These are phyloP conservation scores for Venturia canescens DNA, from an alignment of 1,140 invertebrate species.

Conservation along the genomic window DNA sequence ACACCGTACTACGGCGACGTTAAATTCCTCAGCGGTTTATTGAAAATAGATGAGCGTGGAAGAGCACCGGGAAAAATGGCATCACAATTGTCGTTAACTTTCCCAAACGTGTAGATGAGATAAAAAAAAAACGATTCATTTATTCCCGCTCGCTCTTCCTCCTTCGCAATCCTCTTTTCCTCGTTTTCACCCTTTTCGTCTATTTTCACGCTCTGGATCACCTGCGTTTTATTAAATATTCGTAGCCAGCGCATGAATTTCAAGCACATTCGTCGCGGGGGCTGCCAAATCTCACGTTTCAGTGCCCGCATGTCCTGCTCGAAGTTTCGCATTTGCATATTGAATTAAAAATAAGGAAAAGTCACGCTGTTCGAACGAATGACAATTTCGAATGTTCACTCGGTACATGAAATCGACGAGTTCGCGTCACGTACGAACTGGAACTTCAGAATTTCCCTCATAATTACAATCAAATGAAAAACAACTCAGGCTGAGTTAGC, in stretches of 20 bases:
- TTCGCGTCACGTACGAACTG: too few species aligned
- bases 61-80: background rate
- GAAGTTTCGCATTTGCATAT: too few species aligned
- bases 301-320: background rate
- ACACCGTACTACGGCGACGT: conserved; percentile 24
- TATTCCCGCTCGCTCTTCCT: background rate
- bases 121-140: background rate
- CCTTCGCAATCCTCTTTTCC: background rate
- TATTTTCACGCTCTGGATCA: background rate
- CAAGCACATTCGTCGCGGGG: background rate
- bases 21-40: conserved; percentile 44
- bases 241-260: background rate
- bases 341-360: too few species aligned
- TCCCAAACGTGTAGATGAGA: background rate
- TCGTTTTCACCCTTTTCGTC: too few species aligned
- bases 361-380: too few species aligned
- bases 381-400: too few species aligned
- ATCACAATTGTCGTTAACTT: background rate
- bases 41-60: conserved; percentile 51
- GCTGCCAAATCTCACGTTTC: background rate
- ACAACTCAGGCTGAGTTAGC: too few species aligned
- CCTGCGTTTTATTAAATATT: background rate
- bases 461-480: too few species aligned
- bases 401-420: too few species aligned
- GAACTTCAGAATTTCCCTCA: too few species aligned